Evolutionary conservation across 2,113 vertebrate genomes (phyloP).

Genomic region (Cyprinodon variegatus): DNA sequence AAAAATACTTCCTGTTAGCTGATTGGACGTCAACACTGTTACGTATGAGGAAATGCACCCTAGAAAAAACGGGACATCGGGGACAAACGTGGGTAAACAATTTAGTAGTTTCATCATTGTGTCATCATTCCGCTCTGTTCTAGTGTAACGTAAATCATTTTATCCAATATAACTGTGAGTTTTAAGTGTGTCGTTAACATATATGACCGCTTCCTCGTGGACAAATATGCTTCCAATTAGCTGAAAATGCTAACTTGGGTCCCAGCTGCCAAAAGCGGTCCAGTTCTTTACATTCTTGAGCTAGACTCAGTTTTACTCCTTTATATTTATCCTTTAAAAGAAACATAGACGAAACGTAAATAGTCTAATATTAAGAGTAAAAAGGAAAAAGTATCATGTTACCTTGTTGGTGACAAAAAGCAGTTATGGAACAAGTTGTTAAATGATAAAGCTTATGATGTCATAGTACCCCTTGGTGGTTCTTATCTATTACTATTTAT

Average conservation of each 20-base stretch:
- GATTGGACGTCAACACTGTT: constrained; percentile 56
- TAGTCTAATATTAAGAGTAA: too few relatives aligned
- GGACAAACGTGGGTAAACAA: constrained; percentile 70
- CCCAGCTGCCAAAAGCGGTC: not conserved
- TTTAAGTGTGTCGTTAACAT: not conserved
- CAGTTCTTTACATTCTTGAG: too few relatives aligned
- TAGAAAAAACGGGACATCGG: constrained; percentile 12
- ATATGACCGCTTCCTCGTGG: not conserved
- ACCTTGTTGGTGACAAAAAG: too few relatives aligned
- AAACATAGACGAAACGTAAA: too few relatives aligned
- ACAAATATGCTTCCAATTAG: constrained; percentile 39
- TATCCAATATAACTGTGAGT: fast-evolving
- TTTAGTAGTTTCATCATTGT: constrained; percentile 5
- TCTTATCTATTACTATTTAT: too few relatives aligned
- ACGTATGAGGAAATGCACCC: constrained; percentile 40
- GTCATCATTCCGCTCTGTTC: not conserved
- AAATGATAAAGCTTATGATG: too few relatives aligned
- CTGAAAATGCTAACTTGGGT: constrained; percentile 40
- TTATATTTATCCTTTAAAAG: too few relatives aligned
- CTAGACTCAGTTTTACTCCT: too few relatives aligned
- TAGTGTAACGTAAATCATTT: not conserved
- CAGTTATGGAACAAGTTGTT: too few relatives aligned
- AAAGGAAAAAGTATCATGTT: too few relatives aligned
- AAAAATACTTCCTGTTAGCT: not conserved
- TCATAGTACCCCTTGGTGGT: too few relatives aligned